Conservation (phyloP, 2,888 invertebrate genomes). For the Hololepta plana region DNA sequence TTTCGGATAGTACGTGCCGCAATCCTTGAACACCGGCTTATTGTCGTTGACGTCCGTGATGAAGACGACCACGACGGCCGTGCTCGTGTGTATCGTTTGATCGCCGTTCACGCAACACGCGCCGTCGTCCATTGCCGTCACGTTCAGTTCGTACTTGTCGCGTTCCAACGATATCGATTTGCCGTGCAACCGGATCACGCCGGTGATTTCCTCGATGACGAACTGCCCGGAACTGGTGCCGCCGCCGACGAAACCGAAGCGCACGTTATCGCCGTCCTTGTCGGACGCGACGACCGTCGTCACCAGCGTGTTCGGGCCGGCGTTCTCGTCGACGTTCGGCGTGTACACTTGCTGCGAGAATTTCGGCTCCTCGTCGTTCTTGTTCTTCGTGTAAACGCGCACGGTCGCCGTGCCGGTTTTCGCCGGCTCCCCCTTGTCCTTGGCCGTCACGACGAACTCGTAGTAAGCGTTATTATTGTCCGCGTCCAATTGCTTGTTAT, state of each 20-base stretch:
- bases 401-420: slow-evolving; percentile 89
- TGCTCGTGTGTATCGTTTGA: slow-evolving; percentile 76
- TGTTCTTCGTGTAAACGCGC: slow-evolving; percentile 91
- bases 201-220: slow-evolving; percentile 88
- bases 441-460: slow-evolving; percentile 85
- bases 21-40: slow-evolving; percentile 89
- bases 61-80: slow-evolving; percentile 89
- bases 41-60: slow-evolving; percentile 96
- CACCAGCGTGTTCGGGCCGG: slow-evolving; percentile 85
- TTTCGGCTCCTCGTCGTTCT: slow-evolving; percentile 94
- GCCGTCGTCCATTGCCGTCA: slow-evolving; percentile 95
- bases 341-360: slow-evolving; percentile 94
- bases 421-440: slow-evolving; percentile 85
- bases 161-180: slow-evolving; percentile 75
- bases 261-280: slow-evolving; percentile 91
- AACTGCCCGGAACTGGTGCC: slow-evolving; percentile 83
- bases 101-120: slow-evolving; percentile 87
- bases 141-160: slow-evolving; percentile 91
- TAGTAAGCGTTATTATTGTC: slow-evolving; percentile 95
- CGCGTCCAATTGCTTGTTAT: slow-evolving; percentile 83
- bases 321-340: slow-evolving; percentile 90
- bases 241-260: slow-evolving; percentile 82
- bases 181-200: slow-evolving; percentile 77
- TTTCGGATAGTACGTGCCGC: slow-evolving; percentile 81
- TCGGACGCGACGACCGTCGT: slow-evolving; percentile 95